Percentiles rank a stretch among this genome's conserved stretches.
Conservation (phyloP, 2,888 invertebrate species). For the Sminthurinus aureus region DNA sequence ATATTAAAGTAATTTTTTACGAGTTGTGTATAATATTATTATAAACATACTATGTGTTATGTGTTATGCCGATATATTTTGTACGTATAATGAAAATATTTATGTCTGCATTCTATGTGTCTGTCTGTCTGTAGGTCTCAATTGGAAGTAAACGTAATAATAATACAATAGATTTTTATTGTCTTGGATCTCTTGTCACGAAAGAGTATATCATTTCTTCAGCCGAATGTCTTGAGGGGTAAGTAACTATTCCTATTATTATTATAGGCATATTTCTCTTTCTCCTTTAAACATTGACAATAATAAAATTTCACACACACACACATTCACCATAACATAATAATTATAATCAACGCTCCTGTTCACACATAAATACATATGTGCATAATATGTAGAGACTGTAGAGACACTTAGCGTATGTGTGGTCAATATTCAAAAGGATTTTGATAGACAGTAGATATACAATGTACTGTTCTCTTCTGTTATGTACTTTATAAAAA, state of each 20-base stretch:
- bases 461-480: no score
- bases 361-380: neutral
- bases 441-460: no score
- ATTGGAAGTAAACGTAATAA: constrained; percentile 34
- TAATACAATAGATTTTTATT: constrained; percentile 27
- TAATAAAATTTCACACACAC: constrained; percentile 10
- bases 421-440: no score
- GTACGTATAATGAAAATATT: neutral
- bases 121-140: constrained; percentile 31
- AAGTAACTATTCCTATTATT: constrained; percentile 8
- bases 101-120: neutral
- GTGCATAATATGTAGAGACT: neutral
- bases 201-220: constrained; percentile 32
- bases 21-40: neutral
- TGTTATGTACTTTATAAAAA: no score
- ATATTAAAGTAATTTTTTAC: no score
- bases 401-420: no score
- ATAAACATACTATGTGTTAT: neutral
- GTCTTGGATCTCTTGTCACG: constrained; percentile 41
- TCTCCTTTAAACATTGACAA: constrained; percentile 6
- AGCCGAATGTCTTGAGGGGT: constrained; percentile 37
- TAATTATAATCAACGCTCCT: constrained; percentile 7
- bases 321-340: neutral
- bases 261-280: constrained; percentile 5
- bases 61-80: neutral